Evolutionary conservation across 2,113 vertebrate species (phyloP).

Genomic region (Calidris pygmaea): DNA sequence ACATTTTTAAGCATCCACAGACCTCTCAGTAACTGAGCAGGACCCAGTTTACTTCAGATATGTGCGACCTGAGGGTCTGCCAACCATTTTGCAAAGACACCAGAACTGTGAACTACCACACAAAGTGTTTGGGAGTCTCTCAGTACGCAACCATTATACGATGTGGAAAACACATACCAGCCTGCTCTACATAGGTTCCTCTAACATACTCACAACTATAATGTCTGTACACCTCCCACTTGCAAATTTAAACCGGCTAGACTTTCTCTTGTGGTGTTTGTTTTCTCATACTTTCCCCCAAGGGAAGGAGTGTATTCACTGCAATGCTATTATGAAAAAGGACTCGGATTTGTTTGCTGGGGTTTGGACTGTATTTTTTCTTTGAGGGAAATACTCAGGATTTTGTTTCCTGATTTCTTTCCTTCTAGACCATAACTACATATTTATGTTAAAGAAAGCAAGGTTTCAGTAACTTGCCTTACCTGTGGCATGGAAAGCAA

Average conservation of each 20-base stretch:
- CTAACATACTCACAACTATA: not conserved
- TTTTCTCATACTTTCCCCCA: not conserved
- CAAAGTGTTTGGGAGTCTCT: not conserved
- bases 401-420: not conserved
- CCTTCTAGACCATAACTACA: not conserved
- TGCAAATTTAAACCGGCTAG: not conserved
- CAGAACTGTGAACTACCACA: not conserved
- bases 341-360: not conserved
- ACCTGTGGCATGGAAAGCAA: not conserved
- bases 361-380: not conserved
- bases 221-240: conserved; percentile 27
- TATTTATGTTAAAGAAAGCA: not conserved
- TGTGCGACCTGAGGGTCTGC: not conserved
- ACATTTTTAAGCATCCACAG: not conserved
- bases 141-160: not conserved
- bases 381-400: not conserved
- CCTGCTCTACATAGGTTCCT: not conserved
- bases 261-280: conserved; percentile 21
- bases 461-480: not conserved
- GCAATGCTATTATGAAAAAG: not conserved
- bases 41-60: not conserved
- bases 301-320: conserved; percentile 14
- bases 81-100: not conserved
- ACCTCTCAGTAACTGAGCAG: not conserved
- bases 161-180: not conserved